Evolutionary conservation across 2,113 vertebrate genomes (phyloP), one percentile per base, ranked within the genome.

Genomic region (Entelurus aequoreus): DNA sequence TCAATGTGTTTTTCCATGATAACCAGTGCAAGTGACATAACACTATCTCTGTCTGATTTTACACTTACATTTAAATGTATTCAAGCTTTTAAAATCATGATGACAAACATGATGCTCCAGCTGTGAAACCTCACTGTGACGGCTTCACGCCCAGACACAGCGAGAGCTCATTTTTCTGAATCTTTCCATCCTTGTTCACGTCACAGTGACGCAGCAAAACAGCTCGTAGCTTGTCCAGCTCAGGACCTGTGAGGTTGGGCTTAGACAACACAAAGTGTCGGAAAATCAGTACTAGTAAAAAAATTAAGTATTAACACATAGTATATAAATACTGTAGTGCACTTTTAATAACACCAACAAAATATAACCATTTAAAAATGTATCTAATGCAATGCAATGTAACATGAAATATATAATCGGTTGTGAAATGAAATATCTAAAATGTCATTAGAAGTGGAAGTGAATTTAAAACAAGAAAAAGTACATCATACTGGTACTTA

Each of bases 181-280:
- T 96, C 86, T 96, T 99, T 36, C 96, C 95, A 1, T 98, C 97
- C 68, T 93, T 93, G 89, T 99, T 99, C 70, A 91, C 80, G 0
- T 99, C 96, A 0, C 96, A 99, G 82, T 98, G 97, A 58, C 85
- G 87, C 67, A 99, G 80, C 54, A 99, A 86, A 62, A 95, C 79
- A 9, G 80, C 87, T 19, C 94, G 92, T 75, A 98, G 92, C 79
- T 93, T 94, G 76, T 97, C 93, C 75, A 98, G 86, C 71, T 98
- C 97, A 5, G 86, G 76, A 1, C 93, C 93, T 0, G 88, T 93
- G 76, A 99, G 91, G 82, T 90, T 96, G 65, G 97, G 94, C 97
- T 99, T 88, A 62, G 60, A 64, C 19, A 21, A 62, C n/a, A 16
- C 8, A 56, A 9, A 15, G 14, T 35, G 35, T 36, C 4, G 1